Conservation (phyloP, 1,140 invertebrate genomes). For the Brachionus angularis region DNA sequence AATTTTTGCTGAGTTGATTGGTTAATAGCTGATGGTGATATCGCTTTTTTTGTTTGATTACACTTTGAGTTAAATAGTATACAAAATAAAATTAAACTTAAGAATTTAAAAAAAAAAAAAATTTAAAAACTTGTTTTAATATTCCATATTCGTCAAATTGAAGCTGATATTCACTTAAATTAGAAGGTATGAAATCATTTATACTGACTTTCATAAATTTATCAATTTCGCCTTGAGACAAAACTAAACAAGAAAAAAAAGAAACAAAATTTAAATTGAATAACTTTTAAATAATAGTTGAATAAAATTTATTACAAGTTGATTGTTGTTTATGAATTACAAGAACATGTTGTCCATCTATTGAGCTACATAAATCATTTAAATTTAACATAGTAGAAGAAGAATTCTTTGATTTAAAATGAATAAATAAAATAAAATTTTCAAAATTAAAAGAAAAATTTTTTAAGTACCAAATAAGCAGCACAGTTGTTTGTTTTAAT, state of each 20-base stretch:
- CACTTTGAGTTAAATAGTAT: no score
- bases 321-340: slow-evolving; percentile 34
- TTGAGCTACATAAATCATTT: neutral
- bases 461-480: slow-evolving; percentile 3
- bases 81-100: neutral
- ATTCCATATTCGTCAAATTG: slow-evolving; percentile 36
- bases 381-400: neutral
- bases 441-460: neutral
- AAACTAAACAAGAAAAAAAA: slow-evolving; percentile 16
- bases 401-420: neutral
- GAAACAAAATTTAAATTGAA: neutral
- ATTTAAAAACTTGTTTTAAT: slow-evolving; percentile 11
- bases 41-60: neutral
- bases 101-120: neutral
- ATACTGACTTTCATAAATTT: slow-evolving; percentile 4
- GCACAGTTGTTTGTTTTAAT: neutral
- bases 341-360: slow-evolving; percentile 15
- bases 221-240: slow-evolving; percentile 38
- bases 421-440: neutral
- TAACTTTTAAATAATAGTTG: neutral
- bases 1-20: no score
- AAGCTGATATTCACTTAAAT: neutral
- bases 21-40: no score
- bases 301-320: neutral
- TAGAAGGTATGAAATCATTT: slow-evolving; percentile 14